Conservation (phyloP, 2,113 vertebrate genomes). For the Tetraodon nigroviridis region DNA sequence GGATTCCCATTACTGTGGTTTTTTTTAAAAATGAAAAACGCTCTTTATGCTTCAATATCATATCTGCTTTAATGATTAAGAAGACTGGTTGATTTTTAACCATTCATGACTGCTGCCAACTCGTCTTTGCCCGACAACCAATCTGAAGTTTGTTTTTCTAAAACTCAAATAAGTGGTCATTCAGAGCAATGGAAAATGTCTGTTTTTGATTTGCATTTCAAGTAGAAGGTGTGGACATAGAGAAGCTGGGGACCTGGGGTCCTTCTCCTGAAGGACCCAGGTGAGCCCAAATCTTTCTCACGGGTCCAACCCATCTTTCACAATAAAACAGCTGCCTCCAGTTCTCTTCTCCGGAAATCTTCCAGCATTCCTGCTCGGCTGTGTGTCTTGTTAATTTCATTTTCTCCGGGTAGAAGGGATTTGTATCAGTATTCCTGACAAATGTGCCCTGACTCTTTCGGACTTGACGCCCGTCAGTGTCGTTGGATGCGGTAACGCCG, state of each 20-base stretch:
- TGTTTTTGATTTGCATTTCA: too few relatives aligned
- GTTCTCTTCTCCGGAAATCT: neutral
- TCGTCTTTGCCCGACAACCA: neutral
- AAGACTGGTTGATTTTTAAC: neutral
- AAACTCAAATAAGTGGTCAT: neutral
- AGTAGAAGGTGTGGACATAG: too few relatives aligned
- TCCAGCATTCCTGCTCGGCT: neutral
- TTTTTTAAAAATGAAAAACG: neutral
- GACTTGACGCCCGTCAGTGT: constrained; percentile 32
- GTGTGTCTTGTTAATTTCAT: neutral
- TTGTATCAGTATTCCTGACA: constrained; percentile 1
- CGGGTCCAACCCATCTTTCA: constrained; percentile 11
- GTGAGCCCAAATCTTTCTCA: constrained; percentile 22
- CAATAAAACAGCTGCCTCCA: constrained; percentile 18
- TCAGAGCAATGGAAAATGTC: neutral
- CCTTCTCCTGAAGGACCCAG: constrained; percentile 6
- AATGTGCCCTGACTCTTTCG: neutral
- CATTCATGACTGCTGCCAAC: too few relatives aligned
- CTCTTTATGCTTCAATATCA: neutral
- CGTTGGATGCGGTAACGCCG: constrained; percentile 39
- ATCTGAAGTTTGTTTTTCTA: neutral
- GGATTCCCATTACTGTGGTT: neutral
- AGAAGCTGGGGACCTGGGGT: too few relatives aligned
- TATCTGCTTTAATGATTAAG: neutral
- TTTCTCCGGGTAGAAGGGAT: too few relatives aligned